These are phyloP conservation scores for Chelmon rostratus DNA, from an alignment of 2,797 vertebrate genomes.

Conservation along the genomic window DNA sequence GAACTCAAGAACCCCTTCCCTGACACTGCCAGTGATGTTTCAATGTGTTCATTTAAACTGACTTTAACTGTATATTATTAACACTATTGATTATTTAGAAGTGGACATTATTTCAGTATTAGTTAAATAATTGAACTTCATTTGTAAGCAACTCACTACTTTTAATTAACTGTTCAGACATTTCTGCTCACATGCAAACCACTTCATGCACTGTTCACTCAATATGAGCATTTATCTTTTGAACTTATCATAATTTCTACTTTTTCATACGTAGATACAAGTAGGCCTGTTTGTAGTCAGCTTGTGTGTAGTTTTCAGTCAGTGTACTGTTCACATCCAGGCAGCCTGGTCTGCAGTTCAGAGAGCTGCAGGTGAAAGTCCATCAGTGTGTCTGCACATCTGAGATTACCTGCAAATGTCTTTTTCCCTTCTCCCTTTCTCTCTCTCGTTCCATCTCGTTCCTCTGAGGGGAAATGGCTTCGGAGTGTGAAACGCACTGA, in stretches of 20 bases:
- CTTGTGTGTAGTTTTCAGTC: neutral
- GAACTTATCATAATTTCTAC: neutral
- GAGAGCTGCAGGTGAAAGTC: constrained; percentile 20
- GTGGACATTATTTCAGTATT: neutral
- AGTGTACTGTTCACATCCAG: neutral
- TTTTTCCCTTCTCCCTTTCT: constrained; percentile 10
- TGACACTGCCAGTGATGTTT: neutral
- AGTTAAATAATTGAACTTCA: neutral
- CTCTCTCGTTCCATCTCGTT: constrained; percentile 29
- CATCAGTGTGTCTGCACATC: constrained; percentile 26
- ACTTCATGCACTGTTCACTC: neutral
- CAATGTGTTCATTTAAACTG: neutral
- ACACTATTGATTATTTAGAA: neutral
- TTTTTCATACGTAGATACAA: neutral
- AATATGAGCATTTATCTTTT: neutral
- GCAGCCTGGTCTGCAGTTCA: neutral
- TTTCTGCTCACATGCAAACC: neutral
- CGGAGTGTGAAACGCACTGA: constrained; percentile 47
- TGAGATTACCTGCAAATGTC: constrained; percentile 30
- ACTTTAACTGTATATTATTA: neutral
- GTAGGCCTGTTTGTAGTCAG: neutral
- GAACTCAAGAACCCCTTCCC: neutral
- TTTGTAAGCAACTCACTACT: neutral
- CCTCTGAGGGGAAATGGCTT: constrained; percentile 31
- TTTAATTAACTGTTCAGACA: neutral